These are phyloP conservation scores for Melipona beecheii DNA, from an alignment of 2,888 invertebrate species.

Conservation along the genomic window DNA sequence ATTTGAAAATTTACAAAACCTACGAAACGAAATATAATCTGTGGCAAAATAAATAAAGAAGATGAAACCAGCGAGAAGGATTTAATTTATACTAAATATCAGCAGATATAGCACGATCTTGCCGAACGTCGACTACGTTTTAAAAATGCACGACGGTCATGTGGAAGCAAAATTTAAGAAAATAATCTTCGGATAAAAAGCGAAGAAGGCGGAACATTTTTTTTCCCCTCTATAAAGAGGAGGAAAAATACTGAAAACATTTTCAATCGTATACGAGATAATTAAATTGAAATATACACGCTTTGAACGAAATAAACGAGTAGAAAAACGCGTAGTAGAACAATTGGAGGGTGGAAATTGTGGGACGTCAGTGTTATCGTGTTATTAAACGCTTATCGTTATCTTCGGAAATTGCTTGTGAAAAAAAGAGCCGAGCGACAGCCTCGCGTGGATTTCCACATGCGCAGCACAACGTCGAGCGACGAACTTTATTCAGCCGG, in stretches of 20 bases:
- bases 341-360: neutral
- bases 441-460: neutral
- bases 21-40: neutral
- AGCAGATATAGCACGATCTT: neutral
- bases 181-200: neutral
- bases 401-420: neutral
- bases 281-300: neutral
- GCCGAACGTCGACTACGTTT: neutral
- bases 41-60: neutral
- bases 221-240: neutral
- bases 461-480: neutral
- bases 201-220: neutral
- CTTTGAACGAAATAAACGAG: no score
- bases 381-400: conserved; percentile 15
- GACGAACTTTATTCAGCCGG: conserved; percentile 22
- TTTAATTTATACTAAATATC: neutral
- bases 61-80: neutral
- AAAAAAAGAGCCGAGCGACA: neutral
- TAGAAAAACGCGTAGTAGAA: neutral
- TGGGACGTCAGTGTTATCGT: neutral
- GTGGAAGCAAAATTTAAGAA: neutral
- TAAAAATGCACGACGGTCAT: neutral
- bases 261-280: neutral
- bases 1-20: no score
- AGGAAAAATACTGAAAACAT: neutral